Evolutionary conservation across 2,797 vertebrate genomes (phyloP).

Genomic region (Acanthurus leucopareius): DNA sequence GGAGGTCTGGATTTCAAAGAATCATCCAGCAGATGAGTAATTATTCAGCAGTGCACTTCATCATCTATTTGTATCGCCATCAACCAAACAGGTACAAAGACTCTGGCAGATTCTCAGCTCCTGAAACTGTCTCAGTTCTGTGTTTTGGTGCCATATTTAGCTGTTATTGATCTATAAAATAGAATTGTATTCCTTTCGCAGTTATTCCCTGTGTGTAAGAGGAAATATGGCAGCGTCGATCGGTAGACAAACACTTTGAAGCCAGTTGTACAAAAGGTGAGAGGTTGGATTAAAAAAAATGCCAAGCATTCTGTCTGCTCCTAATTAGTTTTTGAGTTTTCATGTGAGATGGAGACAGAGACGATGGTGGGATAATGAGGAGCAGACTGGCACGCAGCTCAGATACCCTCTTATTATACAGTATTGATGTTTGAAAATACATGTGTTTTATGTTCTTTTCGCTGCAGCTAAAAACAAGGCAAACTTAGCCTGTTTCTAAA

Average conservation of each 20-base stretch:
- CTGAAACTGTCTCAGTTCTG: conserved; percentile 44
- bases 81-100: conserved; percentile 40
- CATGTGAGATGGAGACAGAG: conserved; percentile 41
- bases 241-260: conserved; percentile 68
- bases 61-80: conserved; percentile 45
- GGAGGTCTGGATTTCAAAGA: conserved; percentile 27
- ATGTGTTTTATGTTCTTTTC: conserved; percentile 30
- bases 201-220: conserved; percentile 31
- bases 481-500: conserved; percentile 13
- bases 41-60: conserved; percentile 22
- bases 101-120: conserved; percentile 53
- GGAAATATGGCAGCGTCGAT: conserved; percentile 55
- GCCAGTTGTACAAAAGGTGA: conserved; percentile 63
- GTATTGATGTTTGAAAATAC: conserved; percentile 33
- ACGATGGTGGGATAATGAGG: conserved; percentile 53
- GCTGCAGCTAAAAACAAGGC: neutral
- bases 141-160: conserved; percentile 68
- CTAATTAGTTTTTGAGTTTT: conserved; percentile 56
- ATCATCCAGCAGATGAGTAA: conserved; percentile 21
- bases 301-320: conserved; percentile 44
- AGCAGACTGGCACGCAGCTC: conserved; percentile 44
- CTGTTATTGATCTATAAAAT: conserved; percentile 63
- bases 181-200: conserved; percentile 39
- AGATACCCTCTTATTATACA: conserved; percentile 11
- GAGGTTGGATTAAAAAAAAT: conserved; percentile 50